Evolutionary conservation across 2,888 invertebrate species (phyloP).

Genomic region (Listrodromus nycthemerus): DNA sequence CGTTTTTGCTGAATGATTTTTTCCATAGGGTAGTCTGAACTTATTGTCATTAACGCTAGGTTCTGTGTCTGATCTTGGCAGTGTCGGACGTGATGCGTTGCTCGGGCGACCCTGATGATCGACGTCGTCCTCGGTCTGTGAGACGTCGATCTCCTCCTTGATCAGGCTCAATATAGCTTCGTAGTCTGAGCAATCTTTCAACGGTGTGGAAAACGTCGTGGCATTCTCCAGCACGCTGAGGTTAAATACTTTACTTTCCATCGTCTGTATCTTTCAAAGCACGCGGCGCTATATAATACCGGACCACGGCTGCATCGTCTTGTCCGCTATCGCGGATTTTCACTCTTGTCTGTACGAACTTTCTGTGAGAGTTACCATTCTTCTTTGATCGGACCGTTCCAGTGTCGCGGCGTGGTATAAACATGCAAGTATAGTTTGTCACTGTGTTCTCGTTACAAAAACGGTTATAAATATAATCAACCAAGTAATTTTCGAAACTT

Average conservation of each 20-base stretch:
- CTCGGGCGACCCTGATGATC: slow-evolving; percentile 11
- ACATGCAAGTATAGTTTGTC: background rate
- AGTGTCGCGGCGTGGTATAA: background rate
- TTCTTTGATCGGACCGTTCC: background rate
- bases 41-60: background rate
- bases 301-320: background rate
- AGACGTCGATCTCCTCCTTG: slow-evolving; percentile 57
- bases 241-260: slow-evolving; percentile 43
- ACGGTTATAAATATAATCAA: background rate
- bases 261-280: background rate
- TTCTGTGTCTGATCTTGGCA: background rate
- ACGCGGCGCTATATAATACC: background rate
- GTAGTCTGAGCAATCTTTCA: slow-evolving; percentile 37
- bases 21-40: slow-evolving; percentile 30
- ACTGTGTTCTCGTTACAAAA: background rate
- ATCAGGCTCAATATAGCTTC: slow-evolving; percentile 43
- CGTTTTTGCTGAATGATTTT: background rate
- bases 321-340: background rate
- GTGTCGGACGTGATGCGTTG: too few species aligned
- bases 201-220: slow-evolving; percentile 22
- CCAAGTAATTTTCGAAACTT: background rate
- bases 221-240: slow-evolving; percentile 60
- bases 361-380: background rate
- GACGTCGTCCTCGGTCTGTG: slow-evolving; percentile 50
- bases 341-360: background rate